Evolutionary conservation across 1,140 invertebrate species (phyloP).

Genomic region (Mactra quadrangularis): DNA sequence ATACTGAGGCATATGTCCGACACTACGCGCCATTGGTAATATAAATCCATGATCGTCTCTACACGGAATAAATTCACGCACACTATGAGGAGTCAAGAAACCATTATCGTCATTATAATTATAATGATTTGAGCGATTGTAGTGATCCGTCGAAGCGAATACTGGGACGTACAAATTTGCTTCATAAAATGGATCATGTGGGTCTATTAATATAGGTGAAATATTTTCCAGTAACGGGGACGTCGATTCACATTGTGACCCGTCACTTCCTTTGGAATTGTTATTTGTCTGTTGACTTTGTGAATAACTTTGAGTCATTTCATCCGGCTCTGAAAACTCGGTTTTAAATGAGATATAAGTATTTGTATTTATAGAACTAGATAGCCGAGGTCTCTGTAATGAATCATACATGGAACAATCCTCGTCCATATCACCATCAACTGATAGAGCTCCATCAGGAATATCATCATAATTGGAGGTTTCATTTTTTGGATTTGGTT

Average conservation of each 20-base stretch:
- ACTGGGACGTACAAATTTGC: slow-evolving; percentile 50
- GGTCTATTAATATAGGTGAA: slow-evolving; percentile 56
- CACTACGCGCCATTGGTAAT: slow-evolving; percentile 16
- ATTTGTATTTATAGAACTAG: slow-evolving; percentile 61
- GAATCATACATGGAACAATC: slow-evolving; percentile 55
- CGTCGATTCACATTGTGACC: slow-evolving; percentile 73
- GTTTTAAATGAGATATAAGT: slow-evolving; percentile 77
- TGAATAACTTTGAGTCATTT: slow-evolving; percentile 56
- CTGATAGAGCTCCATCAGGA: slow-evolving; percentile 19
- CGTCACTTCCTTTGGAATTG: slow-evolving; percentile 60
- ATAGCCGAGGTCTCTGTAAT: slow-evolving; percentile 43
- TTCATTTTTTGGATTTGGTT: slow-evolving; percentile 46
- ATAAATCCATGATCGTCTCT: slow-evolving; percentile 45
- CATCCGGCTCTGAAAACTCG: slow-evolving; percentile 70
- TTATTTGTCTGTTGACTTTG: slow-evolving; percentile 34
- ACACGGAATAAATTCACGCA: slow-evolving; percentile 29
- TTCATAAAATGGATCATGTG: slow-evolving; percentile 54
- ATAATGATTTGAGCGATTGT: slow-evolving; percentile 37
- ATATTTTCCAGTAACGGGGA: slow-evolving; percentile 70
- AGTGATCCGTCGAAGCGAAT: slow-evolving; percentile 40
- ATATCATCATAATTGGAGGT: slow-evolving; percentile 36
- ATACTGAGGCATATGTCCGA: slow-evolving; percentile 21
- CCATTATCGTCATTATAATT: slow-evolving; percentile 30
- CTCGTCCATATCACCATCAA: slow-evolving; percentile 39
- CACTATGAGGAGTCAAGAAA: slow-evolving; percentile 1